Base-by-base conservation (phyloP, 2,113 vertebrate species). In the Salvelinus alpinus region DNA sequence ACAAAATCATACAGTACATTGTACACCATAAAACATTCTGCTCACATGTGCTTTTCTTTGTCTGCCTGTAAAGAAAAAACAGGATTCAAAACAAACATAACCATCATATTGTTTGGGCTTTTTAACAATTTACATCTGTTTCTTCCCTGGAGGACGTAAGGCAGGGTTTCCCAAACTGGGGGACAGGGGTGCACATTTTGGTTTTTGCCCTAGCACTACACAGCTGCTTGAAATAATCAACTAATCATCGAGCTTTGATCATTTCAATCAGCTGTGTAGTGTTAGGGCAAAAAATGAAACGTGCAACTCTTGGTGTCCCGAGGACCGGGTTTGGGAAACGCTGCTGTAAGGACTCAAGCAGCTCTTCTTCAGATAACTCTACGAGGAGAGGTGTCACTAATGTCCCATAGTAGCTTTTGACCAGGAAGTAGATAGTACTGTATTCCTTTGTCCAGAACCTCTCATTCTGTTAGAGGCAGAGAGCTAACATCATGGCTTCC, bases 21-120 rank as follows among this genome's bases (percentile, higher is more conserved):
- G 92, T 97, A 97, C 25, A 96, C 76, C 65, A 93, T 84, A 64
- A 93, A 95, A 84, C 93, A 94, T 84, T 98, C 95, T 1, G 92
- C 94, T 75, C 81, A 92, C 20, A 88, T 84, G 16, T 97, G 96
- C 20, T 93, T 94, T 18, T 95, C 92, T 89, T 91, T 91, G 65
- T 94, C 96, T 34, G 95, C 87, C 98, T 99, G 31, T 31, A 31
- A 31, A 31, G 12, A 1, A 38, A 11, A 48, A 13, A 38, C 16
- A 24, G 64, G 47, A 48, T 12, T 48, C 6, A 48, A 48, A 48
- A 48, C 47, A 48, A 48, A 48, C 31, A 31, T 1, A 5, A 31
- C 31, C 47, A 48, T 48, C 13, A 48, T 48, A 9, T 48, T 48
- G 47, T 13, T 13, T 48, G 47, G 31, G 31, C 31, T 31, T 31